Base-by-base conservation (phyloP, 2,113 vertebrate species). In the Vanacampus margaritifer region DNA sequence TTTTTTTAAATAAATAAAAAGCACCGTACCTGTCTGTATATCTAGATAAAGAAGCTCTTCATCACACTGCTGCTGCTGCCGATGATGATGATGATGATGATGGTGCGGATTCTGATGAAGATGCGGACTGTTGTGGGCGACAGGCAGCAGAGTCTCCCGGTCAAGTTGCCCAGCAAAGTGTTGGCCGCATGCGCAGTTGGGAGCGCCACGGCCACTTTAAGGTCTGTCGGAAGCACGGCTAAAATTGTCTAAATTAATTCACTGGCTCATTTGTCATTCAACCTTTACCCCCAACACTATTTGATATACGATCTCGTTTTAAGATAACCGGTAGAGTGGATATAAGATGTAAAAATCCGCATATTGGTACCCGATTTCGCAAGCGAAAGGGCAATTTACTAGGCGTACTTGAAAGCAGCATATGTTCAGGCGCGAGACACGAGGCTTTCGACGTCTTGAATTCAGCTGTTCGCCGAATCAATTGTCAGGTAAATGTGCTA, bases 11-110 rank as follows among this genome's bases (percentile, higher is more conserved):
- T 51, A 8, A 51, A 51, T 32, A 32, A 21, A 75, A 75, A 68
- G 77, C 73, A 72, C 10, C 56, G 6, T 82, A 88, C 86, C 88
- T 89, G 88, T 87, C 14, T 43, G 79, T 60, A 54, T 69, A 81
- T 69, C 85, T 84, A 88, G 81, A 83, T 80, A 74, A 69, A 72
- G 62, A 78, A 65, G 69, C 56, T 82, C 68, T 74, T 88, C 88
- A 89, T 89, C 79, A 76, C 88, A 86, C 11, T 72, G 75, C 3
- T 71, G 72, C 2, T 50, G 68, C 19, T 41, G 72, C 43, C 37
- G 79, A 14, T 56, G 73, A 4, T 57, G 79, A 1, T 56, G 73
- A 3, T 64, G 83, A 12, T 64, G 79, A 19, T 75, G 76, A 19
- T 65, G 75, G 12, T 59, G 73, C 24, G 43, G 79, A 58, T 54